phyloP scores from a whole-genome alignment of 2,888 invertebrate species.

The Diaphora mendica region DNA sequence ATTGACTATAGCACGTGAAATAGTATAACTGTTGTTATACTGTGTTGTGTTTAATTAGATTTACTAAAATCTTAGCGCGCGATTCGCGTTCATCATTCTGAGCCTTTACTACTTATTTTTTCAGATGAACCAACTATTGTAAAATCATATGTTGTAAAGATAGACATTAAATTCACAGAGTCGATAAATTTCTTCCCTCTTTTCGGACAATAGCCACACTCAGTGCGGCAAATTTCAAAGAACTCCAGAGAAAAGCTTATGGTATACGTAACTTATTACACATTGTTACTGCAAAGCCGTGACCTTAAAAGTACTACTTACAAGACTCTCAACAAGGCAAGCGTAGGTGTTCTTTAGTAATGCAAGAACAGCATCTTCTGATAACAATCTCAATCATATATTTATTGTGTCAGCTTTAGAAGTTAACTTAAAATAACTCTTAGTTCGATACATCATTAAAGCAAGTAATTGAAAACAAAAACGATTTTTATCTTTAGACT shows the following conservation, averaged over 20 bases:
- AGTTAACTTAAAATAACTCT: background rate
- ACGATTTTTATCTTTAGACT: background rate
- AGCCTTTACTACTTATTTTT: too few relatives aligned
- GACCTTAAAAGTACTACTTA: constrained; percentile 25
- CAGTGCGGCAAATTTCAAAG: constrained; percentile 4
- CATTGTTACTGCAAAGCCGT: constrained; percentile 9
- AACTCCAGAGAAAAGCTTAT: constrained; percentile 3
- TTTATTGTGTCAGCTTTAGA: too few relatives aligned
- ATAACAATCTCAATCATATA: constrained; percentile 22
- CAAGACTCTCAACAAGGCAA: background rate
- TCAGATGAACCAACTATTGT: background rate
- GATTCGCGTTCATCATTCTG: too few relatives aligned
- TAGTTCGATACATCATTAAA: background rate
- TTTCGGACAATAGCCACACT: background rate
- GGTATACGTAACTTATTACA: constrained; percentile 12
- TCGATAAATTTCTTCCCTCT: background rate
- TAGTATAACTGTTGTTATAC: too few relatives aligned
- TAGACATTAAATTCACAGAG: background rate
- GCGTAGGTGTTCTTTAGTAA: constrained; percentile 62
- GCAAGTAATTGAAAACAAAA: background rate
- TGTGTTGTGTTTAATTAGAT: too few relatives aligned
- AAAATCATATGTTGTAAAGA: background rate
- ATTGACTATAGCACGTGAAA: too few relatives aligned
- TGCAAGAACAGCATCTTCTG: constrained; percentile 38
- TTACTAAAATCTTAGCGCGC: too few relatives aligned